Base-by-base conservation (phyloP, 2,888 invertebrate species). In the Dasysyrphus tricinctus region DNA sequence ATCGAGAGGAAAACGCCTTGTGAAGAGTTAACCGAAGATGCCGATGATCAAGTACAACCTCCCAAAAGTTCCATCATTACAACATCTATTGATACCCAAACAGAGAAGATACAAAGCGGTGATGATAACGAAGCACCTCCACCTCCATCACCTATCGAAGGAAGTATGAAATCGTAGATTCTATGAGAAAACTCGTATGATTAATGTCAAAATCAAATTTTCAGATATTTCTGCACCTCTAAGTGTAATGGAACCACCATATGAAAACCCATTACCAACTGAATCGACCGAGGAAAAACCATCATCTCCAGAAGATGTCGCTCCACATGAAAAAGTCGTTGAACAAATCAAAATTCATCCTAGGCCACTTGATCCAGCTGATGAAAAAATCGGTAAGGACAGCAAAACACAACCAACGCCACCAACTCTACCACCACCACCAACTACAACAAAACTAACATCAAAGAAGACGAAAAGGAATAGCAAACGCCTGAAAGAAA, bases 401-500 rank as follows among this genome's bases (percentile, higher is more conserved):
- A 42, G 14, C 42, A 14, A 42, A 12, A 6, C 32, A 5, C 67
- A 44, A 12, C 51, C 7, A 29, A 39, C 14, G n/a, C 44, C 42
- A n/a, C 5, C 42, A 14, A 70, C 12, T 16, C 8, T 67, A 44
- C 34, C 32, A 37, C 16, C 6, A 3, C 37, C 3, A 12, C 14
- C 78, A 11, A 5, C 69, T 14, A 24, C 47, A 47, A 37, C 61
- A 39, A 73, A 54, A 29, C 14, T 69, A 8, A 84, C 54, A 32
- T 57, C 88, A 16, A 91, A 90, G 72, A 89, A 87, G 56, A 87
- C 84, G 37, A 89, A 89, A 39, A 91, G 90, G 72, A 88, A 79
- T 14, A 83, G 80, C 12, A 91, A 91, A 73, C 89, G 90, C 34
- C 69, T 79, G 47, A 91, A 90, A 76, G 91, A 91, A 32, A 89